A percentile compares a stretch with the other conserved stretches of the same genome.
These are phyloP conservation scores for Mesocentrotus franciscanus DNA, from an alignment of 53 echinoderm and acorn worm genomes.

Conservation along the genomic window DNA sequence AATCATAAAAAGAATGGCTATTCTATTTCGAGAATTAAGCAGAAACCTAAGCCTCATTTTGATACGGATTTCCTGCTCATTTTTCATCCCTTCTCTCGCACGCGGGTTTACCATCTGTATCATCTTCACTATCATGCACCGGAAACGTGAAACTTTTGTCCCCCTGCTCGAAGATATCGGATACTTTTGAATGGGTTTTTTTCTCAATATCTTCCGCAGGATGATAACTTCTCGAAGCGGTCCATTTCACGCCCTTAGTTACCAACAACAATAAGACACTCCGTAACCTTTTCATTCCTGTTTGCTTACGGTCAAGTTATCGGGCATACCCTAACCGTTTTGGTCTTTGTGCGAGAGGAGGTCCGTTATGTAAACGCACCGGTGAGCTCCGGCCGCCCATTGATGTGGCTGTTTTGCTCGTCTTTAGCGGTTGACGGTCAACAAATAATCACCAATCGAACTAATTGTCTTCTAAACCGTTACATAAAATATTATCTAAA, in stretches of 20 bases:
- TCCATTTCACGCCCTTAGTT: slow-evolving; percentile 42
- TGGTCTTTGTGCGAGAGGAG: slow-evolving; percentile 43
- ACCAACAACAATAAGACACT: slow-evolving; percentile 27
- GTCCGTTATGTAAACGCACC: slow-evolving; percentile 56
- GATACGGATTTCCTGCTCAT: slow-evolving; percentile 25
- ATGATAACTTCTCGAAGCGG: background rate
- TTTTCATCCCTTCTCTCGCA: background rate
- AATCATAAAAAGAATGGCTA: background rate
- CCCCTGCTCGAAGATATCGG: background rate
- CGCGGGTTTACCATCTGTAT: background rate
- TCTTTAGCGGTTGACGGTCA: slow-evolving; percentile 40
- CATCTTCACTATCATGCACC: background rate
- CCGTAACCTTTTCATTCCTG: slow-evolving; percentile 30
- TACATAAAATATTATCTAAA: background rate
- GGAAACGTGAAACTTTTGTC: slow-evolving; percentile 3
- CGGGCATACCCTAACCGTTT: slow-evolving; percentile 57
- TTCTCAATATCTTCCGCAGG: background rate
- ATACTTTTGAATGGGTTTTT: background rate
- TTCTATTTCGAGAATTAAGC: slow-evolving; percentile 37
- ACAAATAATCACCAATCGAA: slow-evolving; percentile 23
- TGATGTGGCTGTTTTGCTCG: slow-evolving; percentile 8
- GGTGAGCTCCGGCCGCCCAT: background rate
- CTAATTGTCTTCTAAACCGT: background rate
- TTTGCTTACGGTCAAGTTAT: slow-evolving; percentile 51
- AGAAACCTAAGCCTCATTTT: background rate